Evolutionary conservation across 2,888 invertebrate genomes (phyloP).

Genomic region (Lochmaea crataegi): DNA sequence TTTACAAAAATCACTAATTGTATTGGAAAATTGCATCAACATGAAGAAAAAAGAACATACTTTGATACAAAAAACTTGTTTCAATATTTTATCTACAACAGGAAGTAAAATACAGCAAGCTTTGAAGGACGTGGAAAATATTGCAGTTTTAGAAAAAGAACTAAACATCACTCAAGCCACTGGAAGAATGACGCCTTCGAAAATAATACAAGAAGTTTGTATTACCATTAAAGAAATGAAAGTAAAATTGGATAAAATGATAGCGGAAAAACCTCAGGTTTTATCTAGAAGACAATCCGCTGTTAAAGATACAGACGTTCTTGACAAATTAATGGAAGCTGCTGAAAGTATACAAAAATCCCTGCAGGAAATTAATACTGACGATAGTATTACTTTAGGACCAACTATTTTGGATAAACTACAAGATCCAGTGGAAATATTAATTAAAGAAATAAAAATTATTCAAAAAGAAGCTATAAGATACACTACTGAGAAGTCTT

Average conservation of each 20-base stretch:
- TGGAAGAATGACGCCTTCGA: slow-evolving; percentile 62
- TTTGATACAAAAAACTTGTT: slow-evolving; percentile 76
- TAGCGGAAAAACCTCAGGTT: slow-evolving; percentile 52
- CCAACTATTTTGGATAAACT: slow-evolving; percentile 57
- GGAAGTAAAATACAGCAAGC: slow-evolving; percentile 69
- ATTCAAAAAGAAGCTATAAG: slow-evolving; percentile 59
- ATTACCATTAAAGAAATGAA: slow-evolving; percentile 72
- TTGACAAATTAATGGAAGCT: slow-evolving; percentile 57
- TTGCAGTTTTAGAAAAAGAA: slow-evolving; percentile 66
- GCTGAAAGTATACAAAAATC: slow-evolving; percentile 64
- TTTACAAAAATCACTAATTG: slow-evolving; percentile 74
- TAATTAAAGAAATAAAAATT: slow-evolving; percentile 57
- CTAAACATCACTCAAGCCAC: slow-evolving; percentile 59
- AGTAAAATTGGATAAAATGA: slow-evolving; percentile 65
- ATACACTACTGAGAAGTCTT: slow-evolving; percentile 58
- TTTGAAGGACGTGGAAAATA: slow-evolving; percentile 68
- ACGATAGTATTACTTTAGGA: slow-evolving; percentile 50
- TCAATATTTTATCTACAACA: slow-evolving; percentile 73
- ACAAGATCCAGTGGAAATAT: slow-evolving; percentile 54
- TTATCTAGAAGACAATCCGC: slow-evolving; percentile 45
- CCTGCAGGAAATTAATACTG: slow-evolving; percentile 49
- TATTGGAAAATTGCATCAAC: slow-evolving; percentile 77
- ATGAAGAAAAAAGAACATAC: slow-evolving; percentile 76
- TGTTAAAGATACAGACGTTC: slow-evolving; percentile 44
- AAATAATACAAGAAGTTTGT: slow-evolving; percentile 65